These are phyloP conservation scores for Denticeps clupeoides DNA, from an alignment of 2,797 vertebrate genomes.

Conservation along the genomic window DNA sequence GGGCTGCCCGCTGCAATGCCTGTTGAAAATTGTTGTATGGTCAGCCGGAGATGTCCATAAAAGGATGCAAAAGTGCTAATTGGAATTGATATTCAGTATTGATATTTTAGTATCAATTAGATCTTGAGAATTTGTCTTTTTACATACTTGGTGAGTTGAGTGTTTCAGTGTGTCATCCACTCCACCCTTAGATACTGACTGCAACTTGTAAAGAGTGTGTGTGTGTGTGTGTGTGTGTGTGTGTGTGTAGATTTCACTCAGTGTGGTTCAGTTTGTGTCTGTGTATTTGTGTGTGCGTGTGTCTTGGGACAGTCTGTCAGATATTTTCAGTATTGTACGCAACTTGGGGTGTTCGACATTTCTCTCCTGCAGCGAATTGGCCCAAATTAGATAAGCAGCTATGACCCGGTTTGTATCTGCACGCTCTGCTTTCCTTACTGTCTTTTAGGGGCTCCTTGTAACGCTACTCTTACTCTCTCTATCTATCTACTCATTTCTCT, in stretches of 20 bases:
- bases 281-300: constrained; percentile 50
- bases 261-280: constrained; percentile 48
- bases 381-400: constrained; percentile 99
- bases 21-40: too few species aligned
- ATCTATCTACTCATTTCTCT: constrained; percentile 18
- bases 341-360: constrained; percentile 99
- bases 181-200: constrained; percentile 33
- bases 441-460: constrained; percentile 71
- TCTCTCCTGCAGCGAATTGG: constrained; percentile 99
- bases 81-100: too few species aligned
- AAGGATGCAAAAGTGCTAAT: too few species aligned
- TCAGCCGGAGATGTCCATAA: too few species aligned
- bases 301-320: constrained; percentile 73
- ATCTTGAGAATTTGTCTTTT: too few species aligned
- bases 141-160: too few species aligned
- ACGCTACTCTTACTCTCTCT: constrained; percentile 50
- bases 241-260: constrained; percentile 22
- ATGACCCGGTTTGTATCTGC: constrained; percentile 99
- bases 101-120: too few species aligned
- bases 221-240: not conserved
- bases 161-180: constrained; percentile 54
- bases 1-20: too few species aligned
- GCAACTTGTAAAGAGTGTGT: not conserved
- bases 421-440: constrained; percentile 96
- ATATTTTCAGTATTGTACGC: constrained; percentile 96